Evolutionary conservation across 2,113 vertebrate genomes (phyloP).

Genomic region (Mormyrus lacerda): DNA sequence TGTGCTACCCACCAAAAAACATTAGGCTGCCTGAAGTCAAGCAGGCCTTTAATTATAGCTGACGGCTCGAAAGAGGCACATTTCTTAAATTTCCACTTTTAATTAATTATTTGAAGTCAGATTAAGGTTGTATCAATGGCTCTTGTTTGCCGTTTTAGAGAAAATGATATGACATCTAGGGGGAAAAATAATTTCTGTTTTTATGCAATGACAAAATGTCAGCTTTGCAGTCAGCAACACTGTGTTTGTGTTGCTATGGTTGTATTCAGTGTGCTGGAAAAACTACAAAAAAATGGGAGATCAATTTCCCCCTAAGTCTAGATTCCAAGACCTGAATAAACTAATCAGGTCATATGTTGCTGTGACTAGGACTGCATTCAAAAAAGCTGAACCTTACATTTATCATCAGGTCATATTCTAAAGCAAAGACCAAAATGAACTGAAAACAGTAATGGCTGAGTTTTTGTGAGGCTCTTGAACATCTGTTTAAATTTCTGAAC

Average conservation of each 20-base stretch:
- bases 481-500: not conserved
- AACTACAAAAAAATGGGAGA: not conserved
- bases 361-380: not conserved
- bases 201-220: not conserved
- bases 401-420: not conserved
- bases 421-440: not conserved
- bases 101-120: not conserved
- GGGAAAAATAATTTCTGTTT: not conserved
- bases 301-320: not conserved
- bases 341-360: not conserved
- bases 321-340: not conserved
- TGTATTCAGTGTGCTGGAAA: not conserved
- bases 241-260: not conserved
- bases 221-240: not conserved
- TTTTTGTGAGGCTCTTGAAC: not conserved
- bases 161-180: not conserved
- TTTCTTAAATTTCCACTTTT: not conserved
- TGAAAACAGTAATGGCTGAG: not conserved
- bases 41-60: not conserved
- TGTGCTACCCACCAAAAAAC: not conserved
- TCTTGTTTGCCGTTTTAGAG: not conserved
- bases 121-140: not conserved
- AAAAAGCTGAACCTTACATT: not conserved
- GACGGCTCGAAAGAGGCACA: not conserved
- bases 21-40: not conserved